Evolutionary conservation across 2,113 vertebrate genomes (phyloP).

Genomic region (Limanda limanda): DNA sequence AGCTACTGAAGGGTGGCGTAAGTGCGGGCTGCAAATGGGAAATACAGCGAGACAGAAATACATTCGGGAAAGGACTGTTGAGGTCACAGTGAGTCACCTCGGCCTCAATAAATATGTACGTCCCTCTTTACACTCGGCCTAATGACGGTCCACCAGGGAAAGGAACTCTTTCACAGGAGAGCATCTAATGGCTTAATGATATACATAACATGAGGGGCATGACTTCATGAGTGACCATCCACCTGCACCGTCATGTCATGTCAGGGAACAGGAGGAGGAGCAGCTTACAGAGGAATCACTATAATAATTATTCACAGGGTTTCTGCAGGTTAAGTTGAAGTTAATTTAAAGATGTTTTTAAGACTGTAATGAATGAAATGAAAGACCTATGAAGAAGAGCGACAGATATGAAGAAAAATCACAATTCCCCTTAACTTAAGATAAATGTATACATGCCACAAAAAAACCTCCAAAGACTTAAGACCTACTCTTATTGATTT

Average conservation of each 20-base stretch:
- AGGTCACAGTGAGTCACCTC: conserved; percentile 32
- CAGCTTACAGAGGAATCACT: neutral
- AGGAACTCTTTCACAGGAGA: conserved; percentile 75
- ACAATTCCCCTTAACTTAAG: no score
- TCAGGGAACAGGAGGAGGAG: conserved; percentile 28
- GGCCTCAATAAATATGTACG: conserved; percentile 75
- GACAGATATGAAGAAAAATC: no score
- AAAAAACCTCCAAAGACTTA: no score
- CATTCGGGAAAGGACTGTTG: neutral
- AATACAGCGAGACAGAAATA: conserved; percentile 15
- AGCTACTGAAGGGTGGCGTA: conserved; percentile 56
- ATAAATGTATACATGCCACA: no score
- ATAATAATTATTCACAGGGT: no score
- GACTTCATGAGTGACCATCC: conserved; percentile 55
- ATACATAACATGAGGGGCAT: conserved; percentile 70
- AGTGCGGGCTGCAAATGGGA: conserved; percentile 22
- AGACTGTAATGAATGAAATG: no score
- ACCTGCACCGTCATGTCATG: conserved; percentile 60
- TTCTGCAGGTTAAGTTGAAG: no score
- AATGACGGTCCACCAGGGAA: conserved; percentile 72
- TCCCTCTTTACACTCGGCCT: conserved; percentile 62
- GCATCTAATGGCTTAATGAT: conserved; percentile 82
- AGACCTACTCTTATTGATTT: no score
- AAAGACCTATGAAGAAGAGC: no score
- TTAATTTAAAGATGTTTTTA: no score